Conservation (phyloP, 2,797 vertebrate species). For the Microctenopoma lineatum region DNA sequence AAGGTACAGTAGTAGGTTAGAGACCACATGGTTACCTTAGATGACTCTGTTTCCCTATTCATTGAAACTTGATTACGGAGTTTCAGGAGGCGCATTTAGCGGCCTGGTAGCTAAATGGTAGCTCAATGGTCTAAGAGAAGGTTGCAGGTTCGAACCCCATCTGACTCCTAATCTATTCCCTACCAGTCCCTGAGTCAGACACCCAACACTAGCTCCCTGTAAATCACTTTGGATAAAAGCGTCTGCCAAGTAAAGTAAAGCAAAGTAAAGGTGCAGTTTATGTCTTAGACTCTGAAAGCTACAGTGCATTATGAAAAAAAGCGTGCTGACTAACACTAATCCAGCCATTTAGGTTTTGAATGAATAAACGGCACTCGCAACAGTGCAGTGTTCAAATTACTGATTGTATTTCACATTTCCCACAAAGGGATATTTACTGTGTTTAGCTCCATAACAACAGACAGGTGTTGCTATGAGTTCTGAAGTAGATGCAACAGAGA, state of each 20-base stretch:
- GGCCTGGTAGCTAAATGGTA: too few relatives aligned
- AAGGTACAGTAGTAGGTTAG: conserved; percentile 12
- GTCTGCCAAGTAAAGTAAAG: too few relatives aligned
- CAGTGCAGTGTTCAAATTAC: background rate
- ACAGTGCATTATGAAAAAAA: background rate
- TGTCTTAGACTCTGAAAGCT: conserved; percentile 6
- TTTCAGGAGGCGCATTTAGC: background rate
- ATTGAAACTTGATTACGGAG: conserved; percentile 47
- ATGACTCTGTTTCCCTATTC: background rate
- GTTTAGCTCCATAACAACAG: background rate
- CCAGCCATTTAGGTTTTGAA: background rate
- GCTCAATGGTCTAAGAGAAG: too few relatives aligned
- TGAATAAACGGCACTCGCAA: background rate
- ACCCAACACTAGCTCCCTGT: too few relatives aligned
- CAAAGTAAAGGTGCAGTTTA: background rate
- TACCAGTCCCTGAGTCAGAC: too few relatives aligned
- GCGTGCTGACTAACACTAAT: conserved; percentile 3
- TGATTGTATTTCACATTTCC: too few relatives aligned
- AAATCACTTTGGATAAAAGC: too few relatives aligned
- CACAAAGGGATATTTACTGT: background rate
- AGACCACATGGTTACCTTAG: conserved; percentile 30
- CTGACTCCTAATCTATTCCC: too few relatives aligned
- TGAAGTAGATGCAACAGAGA: too few relatives aligned
- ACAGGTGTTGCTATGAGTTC: background rate
- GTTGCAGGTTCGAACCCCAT: too few relatives aligned